A percentile compares a stretch with the other conserved stretches of the same genome.
phyloP scores from a whole-genome alignment of 1,140 invertebrate genomes.

The Microvelia longipes region DNA sequence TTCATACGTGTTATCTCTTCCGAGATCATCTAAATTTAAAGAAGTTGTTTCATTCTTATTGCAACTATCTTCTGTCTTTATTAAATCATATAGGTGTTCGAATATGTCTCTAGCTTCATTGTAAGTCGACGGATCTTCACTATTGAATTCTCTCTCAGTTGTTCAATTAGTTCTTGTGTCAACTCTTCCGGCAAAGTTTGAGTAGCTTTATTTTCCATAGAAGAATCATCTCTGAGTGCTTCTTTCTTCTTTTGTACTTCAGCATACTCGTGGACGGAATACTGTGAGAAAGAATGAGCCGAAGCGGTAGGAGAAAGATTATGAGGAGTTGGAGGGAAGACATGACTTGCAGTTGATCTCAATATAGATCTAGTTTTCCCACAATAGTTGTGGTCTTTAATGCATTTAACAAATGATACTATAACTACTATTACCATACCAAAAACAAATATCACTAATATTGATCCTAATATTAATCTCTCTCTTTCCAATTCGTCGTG shows the following conservation, averaged over 20 bases:
- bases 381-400: constrained; percentile 38
- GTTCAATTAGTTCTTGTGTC: constrained; percentile 52
- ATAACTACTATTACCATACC: constrained; percentile 34
- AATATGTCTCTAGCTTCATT: constrained; percentile 59
- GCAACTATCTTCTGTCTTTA: constrained; percentile 54
- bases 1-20: constrained; percentile 44
- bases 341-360: constrained; percentile 25
- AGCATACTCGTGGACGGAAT: constrained; percentile 46
- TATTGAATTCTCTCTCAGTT: constrained; percentile 49
- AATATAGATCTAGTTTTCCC: constrained; percentile 26
- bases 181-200: constrained; percentile 57
- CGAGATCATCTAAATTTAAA: constrained; percentile 17
- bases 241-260: constrained; percentile 32
- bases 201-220: constrained; percentile 44
- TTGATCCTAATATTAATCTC: constrained; percentile 32
- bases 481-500: constrained; percentile 28
- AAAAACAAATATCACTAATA: constrained; percentile 35
- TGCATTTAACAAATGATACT: constrained; percentile 35
- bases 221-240: constrained; percentile 24
- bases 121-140: constrained; percentile 53
- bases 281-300: constrained; percentile 40
- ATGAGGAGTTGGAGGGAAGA: constrained; percentile 25
- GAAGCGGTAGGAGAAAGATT: constrained; percentile 34
- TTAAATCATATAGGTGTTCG: constrained; percentile 58
- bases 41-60: constrained; percentile 37